phyloP scores from a whole-genome alignment of 1,140 invertebrate species.

The Brachionus plicatilis region DNA sequence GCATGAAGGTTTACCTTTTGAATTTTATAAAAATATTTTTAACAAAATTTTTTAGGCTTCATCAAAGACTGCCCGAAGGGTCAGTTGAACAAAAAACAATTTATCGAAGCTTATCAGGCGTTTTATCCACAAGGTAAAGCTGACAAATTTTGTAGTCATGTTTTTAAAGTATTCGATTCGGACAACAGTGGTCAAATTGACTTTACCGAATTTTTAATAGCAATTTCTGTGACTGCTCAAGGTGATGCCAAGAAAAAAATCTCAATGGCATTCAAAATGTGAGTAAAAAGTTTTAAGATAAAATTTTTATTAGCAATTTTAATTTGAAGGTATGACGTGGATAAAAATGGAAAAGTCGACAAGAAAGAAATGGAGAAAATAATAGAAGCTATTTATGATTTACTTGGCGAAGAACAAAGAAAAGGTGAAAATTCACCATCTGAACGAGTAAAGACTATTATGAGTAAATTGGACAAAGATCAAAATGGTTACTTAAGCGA shows the following conservation, averaged over 20 bases:
- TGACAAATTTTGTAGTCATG: conserved; percentile 34
- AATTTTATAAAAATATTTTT: background rate
- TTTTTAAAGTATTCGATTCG: conserved; percentile 33
- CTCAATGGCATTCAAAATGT: conserved; percentile 31
- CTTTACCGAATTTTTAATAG: conserved; percentile 35
- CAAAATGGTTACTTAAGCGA: conserved; percentile 29
- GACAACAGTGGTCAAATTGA: conserved; percentile 37
- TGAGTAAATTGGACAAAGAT: conserved; percentile 35
- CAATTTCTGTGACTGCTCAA: conserved; percentile 31
- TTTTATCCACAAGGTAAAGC: conserved; percentile 35
- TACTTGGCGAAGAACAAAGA: conserved; percentile 33
- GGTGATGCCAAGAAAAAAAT: conserved; percentile 19
- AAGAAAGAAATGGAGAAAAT: conserved; percentile 41
- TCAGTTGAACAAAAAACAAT: conserved; percentile 41
- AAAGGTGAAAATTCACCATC: conserved; percentile 34
- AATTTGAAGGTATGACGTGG: conserved; percentile 21
- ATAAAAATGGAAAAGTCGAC: conserved; percentile 33
- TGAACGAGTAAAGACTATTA: conserved; percentile 16
- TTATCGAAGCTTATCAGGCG: conserved; percentile 24
- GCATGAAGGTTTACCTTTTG: conserved; percentile 49
- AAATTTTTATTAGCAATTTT: background rate
- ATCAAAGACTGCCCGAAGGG: conserved; percentile 40
- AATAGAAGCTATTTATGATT: conserved; percentile 40
- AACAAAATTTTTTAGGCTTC: background rate
- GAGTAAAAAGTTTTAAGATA: background rate